These are phyloP conservation scores for Chionodraco myersi DNA, from an alignment of 2,113 vertebrate genomes.

Conservation along the genomic window DNA sequence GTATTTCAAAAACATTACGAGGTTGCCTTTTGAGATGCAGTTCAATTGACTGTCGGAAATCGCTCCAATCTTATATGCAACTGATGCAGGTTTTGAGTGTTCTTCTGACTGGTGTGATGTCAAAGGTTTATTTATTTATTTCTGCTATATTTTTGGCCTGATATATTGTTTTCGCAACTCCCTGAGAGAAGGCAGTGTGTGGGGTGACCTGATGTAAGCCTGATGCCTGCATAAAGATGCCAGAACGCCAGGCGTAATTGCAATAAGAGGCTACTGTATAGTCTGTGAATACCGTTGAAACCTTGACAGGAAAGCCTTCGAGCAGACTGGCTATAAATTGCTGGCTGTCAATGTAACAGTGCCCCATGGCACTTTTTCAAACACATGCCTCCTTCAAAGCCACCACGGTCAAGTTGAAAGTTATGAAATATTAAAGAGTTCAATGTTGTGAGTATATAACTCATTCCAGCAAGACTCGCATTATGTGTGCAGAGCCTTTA, in stretches of 20 bases:
- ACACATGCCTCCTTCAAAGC: slow-evolving; percentile 52
- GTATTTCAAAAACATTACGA: neutral
- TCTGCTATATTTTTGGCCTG: slow-evolving; percentile 3
- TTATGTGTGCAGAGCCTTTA: slow-evolving; percentile 69
- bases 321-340: slow-evolving; percentile 62
- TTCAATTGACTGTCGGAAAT: neutral
- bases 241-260: slow-evolving; percentile 58
- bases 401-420: slow-evolving; percentile 65
- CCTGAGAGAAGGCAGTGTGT: slow-evolving; percentile 3
- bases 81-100: neutral
- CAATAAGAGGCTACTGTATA: slow-evolving; percentile 29
- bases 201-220: neutral
- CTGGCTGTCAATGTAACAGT: slow-evolving; percentile 53
- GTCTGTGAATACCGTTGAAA: slow-evolving; percentile 48
- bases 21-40: neutral
- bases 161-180: slow-evolving; percentile 6
- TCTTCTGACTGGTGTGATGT: neutral
- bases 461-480: slow-evolving; percentile 57
- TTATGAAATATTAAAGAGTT: slow-evolving; percentile 78
- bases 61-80: neutral
- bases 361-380: slow-evolving; percentile 59
- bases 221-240: slow-evolving; percentile 18
- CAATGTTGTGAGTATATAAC: slow-evolving; percentile 67
- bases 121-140: neutral
- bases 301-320: slow-evolving; percentile 40